Evolutionary conservation across 1,140 invertebrate genomes (phyloP).

Genomic region (Drepana arcuata): DNA sequence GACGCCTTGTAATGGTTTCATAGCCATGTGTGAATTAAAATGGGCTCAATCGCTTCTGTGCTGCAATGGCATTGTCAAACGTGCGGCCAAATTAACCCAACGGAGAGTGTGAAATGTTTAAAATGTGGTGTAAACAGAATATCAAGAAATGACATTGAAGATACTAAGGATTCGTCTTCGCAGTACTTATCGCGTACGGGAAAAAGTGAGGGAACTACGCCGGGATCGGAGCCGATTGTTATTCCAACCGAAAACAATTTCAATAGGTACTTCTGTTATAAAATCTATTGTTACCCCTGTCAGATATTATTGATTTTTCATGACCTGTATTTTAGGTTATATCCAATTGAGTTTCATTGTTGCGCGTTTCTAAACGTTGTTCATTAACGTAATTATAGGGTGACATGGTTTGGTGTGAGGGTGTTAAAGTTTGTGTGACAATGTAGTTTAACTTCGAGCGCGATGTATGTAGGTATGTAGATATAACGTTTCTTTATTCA

Average conservation of each 20-base stretch:
- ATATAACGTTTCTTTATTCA: not conserved
- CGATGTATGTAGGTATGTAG: conserved; percentile 9
- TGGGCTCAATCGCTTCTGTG: conserved; percentile 92
- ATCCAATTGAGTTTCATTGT: conserved; percentile 47
- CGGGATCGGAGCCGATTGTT: conserved; percentile 51
- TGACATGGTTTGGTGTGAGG: conserved; percentile 30
- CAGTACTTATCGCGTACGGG: conserved; percentile 50
- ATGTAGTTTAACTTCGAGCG: conserved; percentile 19
- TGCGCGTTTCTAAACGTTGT: conserved; percentile 32
- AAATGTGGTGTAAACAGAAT: conserved; percentile 79
- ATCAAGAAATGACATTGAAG: conserved; percentile 64
- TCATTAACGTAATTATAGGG: conserved; percentile 44
- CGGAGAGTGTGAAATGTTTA: conserved; percentile 83
- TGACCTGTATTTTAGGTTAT: conserved; percentile 61
- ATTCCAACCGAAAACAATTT: conserved; percentile 53
- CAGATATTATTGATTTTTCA: conserved; percentile 67
- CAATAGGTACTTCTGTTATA: conserved; percentile 41
- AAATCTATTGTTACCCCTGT: conserved; percentile 29
- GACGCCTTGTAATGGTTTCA: conserved; percentile 65
- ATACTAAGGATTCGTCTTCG: conserved; percentile 52
- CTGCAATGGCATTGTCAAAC: conserved; percentile 90
- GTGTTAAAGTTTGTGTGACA: conserved; percentile 44
- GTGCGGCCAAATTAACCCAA: conserved; percentile 90
- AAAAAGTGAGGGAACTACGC: conserved; percentile 55
- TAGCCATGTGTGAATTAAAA: conserved; percentile 75